These are phyloP conservation scores for Teleogryllus oceanicus DNA, from an alignment of 2,888 invertebrate genomes.

Conservation along the genomic window DNA sequence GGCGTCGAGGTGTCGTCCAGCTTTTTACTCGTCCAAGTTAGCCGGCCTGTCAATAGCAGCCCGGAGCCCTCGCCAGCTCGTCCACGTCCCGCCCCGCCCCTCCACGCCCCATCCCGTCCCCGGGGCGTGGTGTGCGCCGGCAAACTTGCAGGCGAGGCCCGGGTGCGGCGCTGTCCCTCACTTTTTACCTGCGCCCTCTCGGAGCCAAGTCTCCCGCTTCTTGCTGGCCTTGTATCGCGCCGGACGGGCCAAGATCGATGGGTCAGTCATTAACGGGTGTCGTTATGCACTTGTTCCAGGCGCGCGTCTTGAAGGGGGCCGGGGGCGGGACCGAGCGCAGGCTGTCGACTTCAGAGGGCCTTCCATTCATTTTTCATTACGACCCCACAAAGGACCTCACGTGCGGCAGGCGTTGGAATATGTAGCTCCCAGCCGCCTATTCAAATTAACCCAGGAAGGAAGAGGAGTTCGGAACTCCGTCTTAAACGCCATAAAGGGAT, in stretches of 20 bases:
- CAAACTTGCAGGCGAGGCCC: neutral
- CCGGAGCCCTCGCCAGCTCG: neutral
- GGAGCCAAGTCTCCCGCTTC: neutral
- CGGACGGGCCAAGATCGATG: neutral
- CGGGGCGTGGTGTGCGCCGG: neutral
- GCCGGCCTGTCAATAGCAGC: constrained; percentile 8
- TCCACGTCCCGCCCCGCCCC: neutral
- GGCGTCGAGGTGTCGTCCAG: neutral
- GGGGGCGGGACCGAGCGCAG: no score
- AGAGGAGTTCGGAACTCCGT: no score
- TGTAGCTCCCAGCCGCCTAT: no score
- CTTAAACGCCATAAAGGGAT: no score
- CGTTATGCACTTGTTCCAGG: neutral
- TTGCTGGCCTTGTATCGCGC: neutral
- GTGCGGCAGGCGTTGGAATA: no score
- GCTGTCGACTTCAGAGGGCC: no score
- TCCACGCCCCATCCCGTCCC: no score
- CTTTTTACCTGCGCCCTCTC: neutral
- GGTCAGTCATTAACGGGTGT: constrained; percentile 8
- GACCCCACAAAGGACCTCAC: no score
- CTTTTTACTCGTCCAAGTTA: neutral
- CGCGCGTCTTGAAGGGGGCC: no score
- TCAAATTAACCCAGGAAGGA: no score
- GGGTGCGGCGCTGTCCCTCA: neutral
- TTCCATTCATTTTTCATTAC: no score